phyloP scores from a whole-genome alignment of 2,888 invertebrate genomes.

The Geophilus truncorum region DNA sequence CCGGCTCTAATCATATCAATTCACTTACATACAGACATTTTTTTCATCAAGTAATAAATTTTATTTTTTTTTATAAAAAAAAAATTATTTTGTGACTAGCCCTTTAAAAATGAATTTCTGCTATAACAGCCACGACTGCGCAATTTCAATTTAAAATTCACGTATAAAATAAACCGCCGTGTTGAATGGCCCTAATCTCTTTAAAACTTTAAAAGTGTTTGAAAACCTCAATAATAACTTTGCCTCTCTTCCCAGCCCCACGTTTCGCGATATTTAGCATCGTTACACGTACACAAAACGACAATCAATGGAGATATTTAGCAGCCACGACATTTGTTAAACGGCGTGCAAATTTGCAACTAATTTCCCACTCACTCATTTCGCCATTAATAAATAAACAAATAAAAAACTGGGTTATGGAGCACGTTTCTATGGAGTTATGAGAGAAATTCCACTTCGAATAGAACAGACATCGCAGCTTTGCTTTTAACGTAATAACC shows the following conservation, averaged over 20 bases:
- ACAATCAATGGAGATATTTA: not conserved
- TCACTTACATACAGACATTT: not conserved
- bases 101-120: not conserved
- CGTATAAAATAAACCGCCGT: no score
- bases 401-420: not conserved
- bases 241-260: not conserved
- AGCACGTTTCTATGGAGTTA: not conserved
- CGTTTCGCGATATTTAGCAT: not conserved
- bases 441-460: not conserved
- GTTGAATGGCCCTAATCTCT: no score
- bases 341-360: no score
- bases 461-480: not conserved
- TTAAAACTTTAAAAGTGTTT: no score
- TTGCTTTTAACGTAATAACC: not conserved
- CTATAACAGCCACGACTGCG: not conserved
- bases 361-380: no score
- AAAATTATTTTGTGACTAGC: no score
- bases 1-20: conserved; percentile 8
- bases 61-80: no score
- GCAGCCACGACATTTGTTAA: not conserved
- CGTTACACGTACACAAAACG: not conserved
- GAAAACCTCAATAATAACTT: no score
- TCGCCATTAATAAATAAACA: not conserved
- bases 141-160: no score
- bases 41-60: not conserved